A percentile compares a stretch with the other conserved stretches of the same genome.
Conservation (phyloP, 2,113 vertebrate species). For the Furnarius figulus region DNA sequence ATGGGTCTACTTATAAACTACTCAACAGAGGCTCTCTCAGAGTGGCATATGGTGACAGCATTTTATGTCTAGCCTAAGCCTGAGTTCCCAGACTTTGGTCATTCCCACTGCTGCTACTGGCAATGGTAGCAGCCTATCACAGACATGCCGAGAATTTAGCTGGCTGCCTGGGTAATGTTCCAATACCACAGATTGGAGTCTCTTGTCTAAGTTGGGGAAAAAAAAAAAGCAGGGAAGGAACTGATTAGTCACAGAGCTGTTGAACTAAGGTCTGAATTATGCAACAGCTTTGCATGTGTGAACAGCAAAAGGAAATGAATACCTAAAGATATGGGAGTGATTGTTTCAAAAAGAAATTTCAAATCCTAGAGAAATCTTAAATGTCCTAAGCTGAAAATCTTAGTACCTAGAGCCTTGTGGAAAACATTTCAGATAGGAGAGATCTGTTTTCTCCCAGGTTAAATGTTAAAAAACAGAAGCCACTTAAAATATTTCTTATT, state of each 20-base stretch:
- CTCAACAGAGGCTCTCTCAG: background rate
- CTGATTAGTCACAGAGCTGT: slow-evolving; percentile 21
- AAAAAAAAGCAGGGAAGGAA: background rate
- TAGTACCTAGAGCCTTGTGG: background rate
- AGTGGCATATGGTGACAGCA: slow-evolving; percentile 23
- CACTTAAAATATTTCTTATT: background rate
- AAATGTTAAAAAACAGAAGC: background rate
- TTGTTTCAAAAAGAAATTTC: background rate
- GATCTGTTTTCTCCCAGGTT: background rate
- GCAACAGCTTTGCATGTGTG: background rate
- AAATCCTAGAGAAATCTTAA: background rate
- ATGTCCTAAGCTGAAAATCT: background rate
- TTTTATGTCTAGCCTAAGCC: background rate
- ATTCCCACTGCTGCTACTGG: background rate
- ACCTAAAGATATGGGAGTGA: background rate
- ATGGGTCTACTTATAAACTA: background rate
- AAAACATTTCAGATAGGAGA: background rate
- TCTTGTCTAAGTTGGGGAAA: background rate
- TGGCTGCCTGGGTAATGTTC: slow-evolving; percentile 5
- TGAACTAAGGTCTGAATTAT: background rate
- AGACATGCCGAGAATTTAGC: slow-evolving; percentile 18
- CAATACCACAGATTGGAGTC: background rate
- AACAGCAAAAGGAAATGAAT: background rate
- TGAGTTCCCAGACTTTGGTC: slow-evolving; percentile 14
- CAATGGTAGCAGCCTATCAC: background rate